Percentiles rank a stretch among this genome's conserved stretches.
Conservation (phyloP, 2,113 vertebrate species). For the Brachionichthys hirsutus region DNA sequence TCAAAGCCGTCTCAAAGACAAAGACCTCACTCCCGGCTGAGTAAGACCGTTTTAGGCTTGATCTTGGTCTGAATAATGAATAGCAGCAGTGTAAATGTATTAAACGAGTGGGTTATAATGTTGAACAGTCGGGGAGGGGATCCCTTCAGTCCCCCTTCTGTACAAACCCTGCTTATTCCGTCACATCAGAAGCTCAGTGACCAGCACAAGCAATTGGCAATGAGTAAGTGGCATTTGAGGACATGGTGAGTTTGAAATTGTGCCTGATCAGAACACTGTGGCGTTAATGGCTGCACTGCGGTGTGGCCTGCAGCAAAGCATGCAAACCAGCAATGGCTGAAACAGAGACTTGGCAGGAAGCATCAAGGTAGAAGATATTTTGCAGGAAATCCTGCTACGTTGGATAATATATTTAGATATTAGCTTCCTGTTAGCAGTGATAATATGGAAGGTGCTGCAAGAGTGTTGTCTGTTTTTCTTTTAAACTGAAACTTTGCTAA, state of each 20-base stretch:
- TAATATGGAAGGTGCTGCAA: too few species aligned
- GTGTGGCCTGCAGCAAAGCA: conserved; percentile 37
- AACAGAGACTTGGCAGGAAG: conserved; percentile 33
- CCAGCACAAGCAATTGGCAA: conserved; percentile 29
- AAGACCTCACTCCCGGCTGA: neutral
- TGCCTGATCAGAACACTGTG: conserved; percentile 47
- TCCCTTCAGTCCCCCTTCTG: neutral
- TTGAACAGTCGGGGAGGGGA: neutral
- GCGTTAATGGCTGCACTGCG: conserved; percentile 37
- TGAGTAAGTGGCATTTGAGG: conserved; percentile 12
- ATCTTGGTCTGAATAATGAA: too few species aligned
- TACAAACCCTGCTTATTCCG: conserved; percentile 8
- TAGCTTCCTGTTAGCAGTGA: too few species aligned
- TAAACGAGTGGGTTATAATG: too few species aligned
- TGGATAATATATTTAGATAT: conserved; percentile 12
- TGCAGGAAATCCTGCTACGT: conserved; percentile 34
- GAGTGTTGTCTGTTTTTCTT: neutral
- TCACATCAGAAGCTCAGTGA: conserved; percentile 13
- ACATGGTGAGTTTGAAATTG: conserved; percentile 22
- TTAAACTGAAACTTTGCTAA: neutral
- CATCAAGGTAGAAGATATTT: conserved; percentile 38
- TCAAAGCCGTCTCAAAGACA: neutral
- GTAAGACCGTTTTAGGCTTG: neutral
- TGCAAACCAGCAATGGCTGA: conserved; percentile 44
- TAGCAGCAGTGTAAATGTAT: too few species aligned